Conservation (phyloP, 2,113 vertebrate species). For the Acanthochromis polyacanthus region DNA sequence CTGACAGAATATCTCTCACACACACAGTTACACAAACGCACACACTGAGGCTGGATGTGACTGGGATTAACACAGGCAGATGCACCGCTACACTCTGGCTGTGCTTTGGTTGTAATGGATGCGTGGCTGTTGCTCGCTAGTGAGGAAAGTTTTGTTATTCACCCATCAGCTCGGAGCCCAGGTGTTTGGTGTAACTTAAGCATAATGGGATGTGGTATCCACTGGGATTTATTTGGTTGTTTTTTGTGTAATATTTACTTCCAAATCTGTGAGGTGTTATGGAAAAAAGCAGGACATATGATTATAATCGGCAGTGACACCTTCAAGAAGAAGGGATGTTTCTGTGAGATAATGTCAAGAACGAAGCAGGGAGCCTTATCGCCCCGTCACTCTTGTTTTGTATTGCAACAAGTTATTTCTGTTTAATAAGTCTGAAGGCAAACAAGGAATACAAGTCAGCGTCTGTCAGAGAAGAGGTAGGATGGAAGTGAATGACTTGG, state of each 20-base stretch:
- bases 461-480: not conserved
- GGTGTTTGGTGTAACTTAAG: constrained; percentile 57
- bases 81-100: constrained; percentile 47
- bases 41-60: constrained; percentile 51
- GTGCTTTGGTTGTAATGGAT: constrained; percentile 47
- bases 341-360: constrained; percentile 63
- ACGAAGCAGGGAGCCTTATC: constrained; percentile 54
- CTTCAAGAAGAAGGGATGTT: constrained; percentile 15
- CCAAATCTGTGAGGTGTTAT: constrained; percentile 8
- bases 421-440: constrained; percentile 35
- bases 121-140: constrained; percentile 47
- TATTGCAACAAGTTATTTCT: constrained; percentile 37
- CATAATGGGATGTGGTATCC: constrained; percentile 60
- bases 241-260: constrained; percentile 27
- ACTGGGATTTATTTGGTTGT: constrained; percentile 18
- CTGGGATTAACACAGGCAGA: constrained; percentile 74
- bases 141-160: constrained; percentile 61
- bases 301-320: constrained; percentile 40
- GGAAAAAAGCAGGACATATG: not conserved
- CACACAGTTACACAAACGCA: constrained; percentile 37
- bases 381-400: constrained; percentile 20
- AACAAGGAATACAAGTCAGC: too few species aligned
- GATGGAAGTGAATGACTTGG: constrained; percentile 1
- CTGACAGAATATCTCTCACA: constrained; percentile 67
- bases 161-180: constrained; percentile 40